Evolutionary conservation across 2,888 invertebrate genomes (phyloP).

Genomic region (Exocentrus adspersus): DNA sequence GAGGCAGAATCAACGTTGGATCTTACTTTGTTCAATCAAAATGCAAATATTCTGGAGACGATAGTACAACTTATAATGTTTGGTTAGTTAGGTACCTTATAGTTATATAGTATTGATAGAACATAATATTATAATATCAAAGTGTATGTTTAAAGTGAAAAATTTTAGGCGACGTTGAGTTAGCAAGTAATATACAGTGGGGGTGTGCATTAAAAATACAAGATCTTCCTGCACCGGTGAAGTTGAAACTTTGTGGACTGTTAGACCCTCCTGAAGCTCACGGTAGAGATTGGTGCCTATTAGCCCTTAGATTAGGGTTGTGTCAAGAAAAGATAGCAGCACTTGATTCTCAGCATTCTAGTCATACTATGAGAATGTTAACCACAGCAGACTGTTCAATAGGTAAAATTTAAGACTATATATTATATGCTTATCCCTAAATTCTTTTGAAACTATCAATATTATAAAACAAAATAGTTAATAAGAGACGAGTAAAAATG

Average conservation of each 20-base stretch:
- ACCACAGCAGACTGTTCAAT: constrained; percentile 61
- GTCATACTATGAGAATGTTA: constrained; percentile 61
- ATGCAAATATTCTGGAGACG: constrained; percentile 66
- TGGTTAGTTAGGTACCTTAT: constrained; percentile 62
- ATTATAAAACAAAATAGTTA: too few relatives aligned
- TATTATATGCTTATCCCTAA: too few relatives aligned
- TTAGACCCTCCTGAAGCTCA: constrained; percentile 78
- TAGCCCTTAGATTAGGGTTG: constrained; percentile 74
- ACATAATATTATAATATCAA: too few relatives aligned
- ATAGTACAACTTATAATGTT: constrained; percentile 70
- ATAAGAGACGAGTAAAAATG: too few relatives aligned
- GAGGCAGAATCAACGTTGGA: constrained; percentile 62
- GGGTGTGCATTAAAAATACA: constrained; percentile 71
- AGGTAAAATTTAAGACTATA: constrained; percentile 55
- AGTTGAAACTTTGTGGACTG: constrained; percentile 72
- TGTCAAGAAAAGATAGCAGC: constrained; percentile 62
- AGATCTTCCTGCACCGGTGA: constrained; percentile 69
- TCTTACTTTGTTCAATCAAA: constrained; percentile 62
- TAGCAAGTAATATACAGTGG: constrained; percentile 60
- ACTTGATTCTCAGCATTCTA: constrained; percentile 60
- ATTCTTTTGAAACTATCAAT: too few relatives aligned
- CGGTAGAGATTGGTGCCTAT: constrained; percentile 81
- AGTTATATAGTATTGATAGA: too few relatives aligned
- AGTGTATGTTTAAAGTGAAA: too few relatives aligned
- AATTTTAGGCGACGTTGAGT: constrained; percentile 55